These are phyloP conservation scores for Drosophila neutralis DNA, from an alignment of 2,888 invertebrate genomes.

Conservation along the genomic window DNA sequence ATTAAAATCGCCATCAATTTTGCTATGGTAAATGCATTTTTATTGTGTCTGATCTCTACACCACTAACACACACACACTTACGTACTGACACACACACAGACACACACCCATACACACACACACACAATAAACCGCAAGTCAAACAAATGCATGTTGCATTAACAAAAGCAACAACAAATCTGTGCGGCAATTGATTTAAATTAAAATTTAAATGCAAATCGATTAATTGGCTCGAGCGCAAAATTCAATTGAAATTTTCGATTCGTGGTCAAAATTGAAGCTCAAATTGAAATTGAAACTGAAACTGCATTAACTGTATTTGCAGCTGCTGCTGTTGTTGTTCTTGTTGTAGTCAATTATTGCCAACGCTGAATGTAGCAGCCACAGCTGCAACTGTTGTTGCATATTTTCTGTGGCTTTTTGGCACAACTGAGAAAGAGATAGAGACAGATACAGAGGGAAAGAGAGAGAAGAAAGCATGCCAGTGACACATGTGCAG, in stretches of 20 bases:
- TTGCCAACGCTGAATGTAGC: slow-evolving; percentile 33
- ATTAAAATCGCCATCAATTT: slow-evolving; percentile 65
- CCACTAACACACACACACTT: slow-evolving; percentile 5
- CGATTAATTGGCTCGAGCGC: slow-evolving; percentile 64
- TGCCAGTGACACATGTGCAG: slow-evolving; percentile 33
- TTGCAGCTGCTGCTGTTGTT: slow-evolving; percentile 9
- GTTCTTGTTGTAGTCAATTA: slow-evolving; percentile 50
- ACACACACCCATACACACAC: not conserved
- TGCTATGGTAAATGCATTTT: slow-evolving; percentile 63
- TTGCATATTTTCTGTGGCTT: slow-evolving; percentile 34
- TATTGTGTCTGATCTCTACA: slow-evolving; percentile 53
- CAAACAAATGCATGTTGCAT: slow-evolving; percentile 54
- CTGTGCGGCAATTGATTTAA: slow-evolving; percentile 68
- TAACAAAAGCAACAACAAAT: slow-evolving; percentile 43
- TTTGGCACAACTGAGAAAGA: slow-evolving; percentile 6
- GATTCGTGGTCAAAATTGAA: slow-evolving; percentile 38
- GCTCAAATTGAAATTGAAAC: slow-evolving; percentile 45
- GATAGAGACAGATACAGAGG: not conserved
- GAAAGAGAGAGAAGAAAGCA: not conserved
- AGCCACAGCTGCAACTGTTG: slow-evolving; percentile 31
- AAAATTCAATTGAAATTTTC: slow-evolving; percentile 65
- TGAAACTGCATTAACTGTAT: slow-evolving; percentile 65
- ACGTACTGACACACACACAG: not conserved
- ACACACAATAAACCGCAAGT: slow-evolving; percentile 42
- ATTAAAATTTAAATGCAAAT: slow-evolving; percentile 66